Evolutionary conservation across 1,140 invertebrate genomes (phyloP).

Genomic region (Drosophila kohkoa): DNA sequence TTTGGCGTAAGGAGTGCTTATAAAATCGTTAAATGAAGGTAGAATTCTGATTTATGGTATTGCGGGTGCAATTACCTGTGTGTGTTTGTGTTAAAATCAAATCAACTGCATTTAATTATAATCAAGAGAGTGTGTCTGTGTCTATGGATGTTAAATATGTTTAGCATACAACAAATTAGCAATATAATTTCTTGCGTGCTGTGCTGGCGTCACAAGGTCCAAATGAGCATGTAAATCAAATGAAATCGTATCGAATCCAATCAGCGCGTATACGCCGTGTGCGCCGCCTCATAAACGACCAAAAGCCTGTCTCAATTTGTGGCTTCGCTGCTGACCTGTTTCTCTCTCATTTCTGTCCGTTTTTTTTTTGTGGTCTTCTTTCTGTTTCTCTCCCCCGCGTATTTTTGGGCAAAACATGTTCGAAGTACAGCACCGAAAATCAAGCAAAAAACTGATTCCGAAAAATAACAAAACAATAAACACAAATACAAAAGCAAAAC

Average conservation of each 20-base stretch:
- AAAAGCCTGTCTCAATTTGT: slow-evolving; percentile 28
- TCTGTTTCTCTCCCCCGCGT: not conserved
- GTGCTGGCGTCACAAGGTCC: slow-evolving; percentile 37
- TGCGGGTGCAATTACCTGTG: not conserved
- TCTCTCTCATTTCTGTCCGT: not conserved
- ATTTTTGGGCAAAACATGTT: slow-evolving; percentile 38
- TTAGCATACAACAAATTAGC: slow-evolving; percentile 57
- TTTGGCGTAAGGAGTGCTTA: not conserved
- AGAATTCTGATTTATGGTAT: slow-evolving; percentile 1
- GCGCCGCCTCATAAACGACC: slow-evolving; percentile 46
- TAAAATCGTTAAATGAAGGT: slow-evolving; percentile 9
- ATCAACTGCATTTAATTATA: slow-evolving; percentile 40
- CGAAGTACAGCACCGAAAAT: slow-evolving; percentile 3
- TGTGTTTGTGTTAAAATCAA: slow-evolving; percentile 6
- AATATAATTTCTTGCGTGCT: slow-evolving; percentile 46
- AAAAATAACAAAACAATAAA: slow-evolving; percentile 3
- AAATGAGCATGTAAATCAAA: slow-evolving; percentile 78
- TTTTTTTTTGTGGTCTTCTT: no score
- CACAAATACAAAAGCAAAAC: slow-evolving; percentile 16
- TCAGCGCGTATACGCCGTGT: slow-evolving; percentile 64
- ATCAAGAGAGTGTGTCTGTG: not conserved
- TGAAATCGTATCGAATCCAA: slow-evolving; percentile 76
- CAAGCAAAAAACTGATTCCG: not conserved
- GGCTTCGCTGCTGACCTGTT: slow-evolving; percentile 63
- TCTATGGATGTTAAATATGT: slow-evolving; percentile 9